These are phyloP conservation scores for Dinothrombium tinctorium DNA, from an alignment of 1,140 invertebrate genomes.

Conservation along the genomic window DNA sequence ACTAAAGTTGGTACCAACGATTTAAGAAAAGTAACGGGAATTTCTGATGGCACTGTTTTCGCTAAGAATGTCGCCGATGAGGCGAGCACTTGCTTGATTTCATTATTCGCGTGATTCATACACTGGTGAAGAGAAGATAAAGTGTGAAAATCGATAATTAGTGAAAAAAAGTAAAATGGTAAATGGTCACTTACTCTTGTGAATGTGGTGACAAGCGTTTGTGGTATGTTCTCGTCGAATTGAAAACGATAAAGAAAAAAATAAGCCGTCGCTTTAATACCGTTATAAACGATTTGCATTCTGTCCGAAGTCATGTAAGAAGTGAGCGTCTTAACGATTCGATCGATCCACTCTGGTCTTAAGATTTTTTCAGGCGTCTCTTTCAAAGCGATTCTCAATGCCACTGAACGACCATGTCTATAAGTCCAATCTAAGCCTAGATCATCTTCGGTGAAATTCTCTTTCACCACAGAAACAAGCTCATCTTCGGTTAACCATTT, in stretches of 20 bases:
- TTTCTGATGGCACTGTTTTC: constrained; percentile 21
- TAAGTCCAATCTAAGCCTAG: constrained; percentile 38
- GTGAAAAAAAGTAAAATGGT: background rate
- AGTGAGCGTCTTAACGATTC: constrained; percentile 39
- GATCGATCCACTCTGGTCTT: constrained; percentile 36
- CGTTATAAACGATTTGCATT: constrained; percentile 56
- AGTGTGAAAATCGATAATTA: constrained; percentile 1
- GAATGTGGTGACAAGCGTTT: constrained; percentile 42
- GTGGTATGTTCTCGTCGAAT: constrained; percentile 34
- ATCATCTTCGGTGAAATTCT: constrained; percentile 36
- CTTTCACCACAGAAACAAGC: constrained; percentile 41
- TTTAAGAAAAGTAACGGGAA: constrained; percentile 42
- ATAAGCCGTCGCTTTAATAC: constrained; percentile 57
- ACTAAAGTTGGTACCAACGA: constrained; percentile 64
- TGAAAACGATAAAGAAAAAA: constrained; percentile 46
- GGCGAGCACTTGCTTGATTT: constrained; percentile 75
- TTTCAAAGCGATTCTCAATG: constrained; percentile 66
- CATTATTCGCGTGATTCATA: constrained; percentile 78
- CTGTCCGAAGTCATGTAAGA: constrained; percentile 41
- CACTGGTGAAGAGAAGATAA: constrained; percentile 7
- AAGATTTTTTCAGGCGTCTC: constrained; percentile 47
- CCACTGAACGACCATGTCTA: constrained; percentile 52
- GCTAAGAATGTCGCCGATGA: constrained; percentile 46
- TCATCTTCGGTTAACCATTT: constrained; percentile 46
- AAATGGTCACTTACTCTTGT: constrained; percentile 37